phyloP scores from a whole-genome alignment of 1,140 invertebrate genomes.

The Drosophila lowei region DNA sequence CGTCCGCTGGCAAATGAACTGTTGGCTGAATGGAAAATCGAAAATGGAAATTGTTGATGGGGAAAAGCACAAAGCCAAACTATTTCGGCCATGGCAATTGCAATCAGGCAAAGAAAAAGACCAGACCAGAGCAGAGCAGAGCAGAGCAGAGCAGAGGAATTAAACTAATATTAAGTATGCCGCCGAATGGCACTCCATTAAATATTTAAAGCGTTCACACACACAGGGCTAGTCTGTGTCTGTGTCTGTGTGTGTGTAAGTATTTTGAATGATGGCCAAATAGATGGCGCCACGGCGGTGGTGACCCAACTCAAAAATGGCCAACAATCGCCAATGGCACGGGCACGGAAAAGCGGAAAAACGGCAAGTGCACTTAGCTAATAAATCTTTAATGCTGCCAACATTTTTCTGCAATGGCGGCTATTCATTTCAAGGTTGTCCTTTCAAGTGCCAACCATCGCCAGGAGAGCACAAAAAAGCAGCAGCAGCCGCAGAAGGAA shows the following conservation, averaged over 20 bases:
- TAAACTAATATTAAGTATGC: slow-evolving; percentile 70
- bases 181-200: not conserved
- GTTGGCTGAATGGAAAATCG: slow-evolving; percentile 18
- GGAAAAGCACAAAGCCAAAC: slow-evolving; percentile 50
- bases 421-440: slow-evolving; percentile 70
- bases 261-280: slow-evolving; percentile 49
- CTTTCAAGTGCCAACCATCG: slow-evolving; percentile 59
- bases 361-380: slow-evolving; percentile 74
- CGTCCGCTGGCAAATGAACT: slow-evolving; percentile 55
- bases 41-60: slow-evolving; percentile 62
- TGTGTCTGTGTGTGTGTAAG: not conserved
- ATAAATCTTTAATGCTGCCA: slow-evolving; percentile 73
- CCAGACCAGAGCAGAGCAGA: too few species aligned
- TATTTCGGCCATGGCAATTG: slow-evolving; percentile 37
- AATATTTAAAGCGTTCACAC: slow-evolving; percentile 25
- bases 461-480: not conserved
- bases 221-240: slow-evolving; percentile 4
- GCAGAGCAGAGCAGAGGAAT: slow-evolving; percentile 2
- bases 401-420: slow-evolving; percentile 53
- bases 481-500: slow-evolving; percentile 3
- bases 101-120: slow-evolving; percentile 25
- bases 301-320: slow-evolving; percentile 54
- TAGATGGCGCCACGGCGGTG: slow-evolving; percentile 43
- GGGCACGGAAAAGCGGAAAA: slow-evolving; percentile 5
- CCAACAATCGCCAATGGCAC: slow-evolving; percentile 39